These are phyloP conservation scores for Palaemon carinicauda DNA, from an alignment of 1,140 invertebrate species.

Conservation along the genomic window DNA sequence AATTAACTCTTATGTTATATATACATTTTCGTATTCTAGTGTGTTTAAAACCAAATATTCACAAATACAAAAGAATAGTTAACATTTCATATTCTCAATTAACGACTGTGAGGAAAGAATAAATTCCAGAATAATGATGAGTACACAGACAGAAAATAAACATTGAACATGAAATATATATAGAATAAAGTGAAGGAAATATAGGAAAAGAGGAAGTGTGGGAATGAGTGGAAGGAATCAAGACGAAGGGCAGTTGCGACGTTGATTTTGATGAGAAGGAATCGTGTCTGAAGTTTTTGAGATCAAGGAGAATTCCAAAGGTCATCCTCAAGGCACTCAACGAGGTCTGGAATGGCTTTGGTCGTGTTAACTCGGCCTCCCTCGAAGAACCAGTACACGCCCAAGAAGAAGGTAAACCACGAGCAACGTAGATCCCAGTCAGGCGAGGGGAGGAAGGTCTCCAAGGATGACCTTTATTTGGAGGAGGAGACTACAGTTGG, in stretches of 20 bases:
- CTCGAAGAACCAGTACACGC: slow-evolving; percentile 23
- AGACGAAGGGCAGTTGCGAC: neutral
- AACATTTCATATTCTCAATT: no score
- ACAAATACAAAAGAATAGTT: no score
- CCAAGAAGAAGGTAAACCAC: slow-evolving; percentile 23
- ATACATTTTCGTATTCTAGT: no score
- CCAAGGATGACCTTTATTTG: neutral
- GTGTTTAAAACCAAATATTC: no score
- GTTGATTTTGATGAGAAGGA: no score
- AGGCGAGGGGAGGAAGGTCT: neutral
- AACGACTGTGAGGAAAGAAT: no score
- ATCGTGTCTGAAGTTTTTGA: neutral
- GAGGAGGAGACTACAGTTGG: slow-evolving; percentile 7
- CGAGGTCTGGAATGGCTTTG: slow-evolving; percentile 10
- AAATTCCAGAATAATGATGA: neutral
- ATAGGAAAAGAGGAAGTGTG: neutral
- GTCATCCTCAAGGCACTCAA: no score
- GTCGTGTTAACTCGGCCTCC: slow-evolving; percentile 31
- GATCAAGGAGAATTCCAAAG: neutral
- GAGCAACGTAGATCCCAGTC: neutral
- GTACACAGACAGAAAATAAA: neutral
- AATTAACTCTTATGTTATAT: no score
- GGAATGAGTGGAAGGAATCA: neutral
- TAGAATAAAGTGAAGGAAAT: neutral
- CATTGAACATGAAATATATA: neutral